phyloP scores from a whole-genome alignment of 2,888 invertebrate genomes.

The Yponomeuta cagnagella region DNA sequence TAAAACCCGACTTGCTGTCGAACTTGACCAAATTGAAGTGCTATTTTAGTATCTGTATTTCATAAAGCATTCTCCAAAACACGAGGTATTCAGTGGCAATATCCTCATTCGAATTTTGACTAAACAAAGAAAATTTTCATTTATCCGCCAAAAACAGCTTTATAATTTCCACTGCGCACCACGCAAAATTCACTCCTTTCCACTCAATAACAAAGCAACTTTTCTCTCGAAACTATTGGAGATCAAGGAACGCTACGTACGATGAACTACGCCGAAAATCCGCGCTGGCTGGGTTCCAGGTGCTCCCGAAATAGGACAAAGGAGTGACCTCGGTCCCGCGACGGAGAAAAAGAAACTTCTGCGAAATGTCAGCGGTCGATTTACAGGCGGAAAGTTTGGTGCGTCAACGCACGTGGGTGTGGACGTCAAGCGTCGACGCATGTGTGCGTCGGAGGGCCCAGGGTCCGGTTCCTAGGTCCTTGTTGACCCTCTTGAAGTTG shows the following conservation, averaged over 20 bases:
- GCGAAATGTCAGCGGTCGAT: slow-evolving; percentile 58
- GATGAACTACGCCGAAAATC: slow-evolving; percentile 53
- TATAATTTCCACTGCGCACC: not conserved
- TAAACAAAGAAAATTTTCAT: slow-evolving; percentile 44
- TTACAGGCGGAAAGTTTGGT: slow-evolving; percentile 54
- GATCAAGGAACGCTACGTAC: slow-evolving; percentile 22
- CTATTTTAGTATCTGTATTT: not conserved
- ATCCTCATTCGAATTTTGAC: slow-evolving; percentile 36
- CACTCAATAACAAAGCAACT: not conserved
- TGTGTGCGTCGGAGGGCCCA: slow-evolving; percentile 5
- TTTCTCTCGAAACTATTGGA: not conserved
- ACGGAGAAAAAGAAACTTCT: slow-evolving; percentile 55
- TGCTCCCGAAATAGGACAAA: slow-evolving; percentile 75
- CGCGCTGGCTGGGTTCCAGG: slow-evolving; percentile 59
- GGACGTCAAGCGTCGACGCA: slow-evolving; percentile 21
- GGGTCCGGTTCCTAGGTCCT: not conserved
- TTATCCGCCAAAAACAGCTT: slow-evolving; percentile 18
- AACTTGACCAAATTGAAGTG: slow-evolving; percentile 5
- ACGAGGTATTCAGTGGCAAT: slow-evolving; percentile 16
- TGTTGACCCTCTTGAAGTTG: not conserved
- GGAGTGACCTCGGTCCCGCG: slow-evolving; percentile 61
- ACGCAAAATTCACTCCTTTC: not conserved
- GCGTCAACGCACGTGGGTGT: slow-evolving; percentile 40
- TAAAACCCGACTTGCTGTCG: not conserved
- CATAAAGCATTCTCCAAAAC: slow-evolving; percentile 6